Percentiles rank a stretch among this genome's conserved stretches.
Conservation (phyloP, 2,113 vertebrate species). For the Sinocyclocheilus anophthalmus region DNA sequence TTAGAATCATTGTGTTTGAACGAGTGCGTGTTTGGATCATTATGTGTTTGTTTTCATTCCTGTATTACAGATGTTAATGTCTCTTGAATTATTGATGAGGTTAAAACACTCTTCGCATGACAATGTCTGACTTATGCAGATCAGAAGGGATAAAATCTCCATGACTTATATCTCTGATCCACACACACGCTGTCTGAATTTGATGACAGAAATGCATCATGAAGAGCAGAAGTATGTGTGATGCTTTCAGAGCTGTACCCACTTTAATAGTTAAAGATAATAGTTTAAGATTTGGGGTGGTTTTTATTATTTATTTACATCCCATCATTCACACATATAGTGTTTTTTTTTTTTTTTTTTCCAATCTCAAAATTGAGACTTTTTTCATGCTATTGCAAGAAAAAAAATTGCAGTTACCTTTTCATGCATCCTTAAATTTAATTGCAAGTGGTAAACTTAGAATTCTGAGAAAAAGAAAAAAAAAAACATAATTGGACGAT, state of each 20-base stretch:
- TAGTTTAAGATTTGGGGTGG: not conserved
- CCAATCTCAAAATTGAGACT: too few species aligned
- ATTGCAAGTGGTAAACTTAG: too few species aligned
- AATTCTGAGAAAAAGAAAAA: not conserved
- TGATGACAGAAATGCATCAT: not conserved
- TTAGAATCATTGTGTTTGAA: not conserved
- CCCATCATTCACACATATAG: too few species aligned
- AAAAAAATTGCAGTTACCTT: not conserved
- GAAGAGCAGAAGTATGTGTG: not conserved
- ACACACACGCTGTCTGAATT: not conserved
- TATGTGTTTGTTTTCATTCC: not conserved
- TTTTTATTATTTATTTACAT: not conserved
- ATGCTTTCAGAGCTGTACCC: not conserved
- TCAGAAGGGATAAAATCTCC: conserved; percentile 1
- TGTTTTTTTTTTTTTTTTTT: too few species aligned
- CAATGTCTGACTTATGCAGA: conserved; percentile 1
- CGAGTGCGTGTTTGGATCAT: not conserved
- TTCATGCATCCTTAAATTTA: not conserved
- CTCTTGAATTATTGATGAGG: conserved; percentile 21
- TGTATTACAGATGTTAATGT: conserved; percentile 8
- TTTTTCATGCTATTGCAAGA: not conserved
- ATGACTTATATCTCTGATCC: not conserved
- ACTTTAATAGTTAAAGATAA: not conserved
- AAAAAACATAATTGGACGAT: too few species aligned
- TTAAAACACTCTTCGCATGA: not conserved